These are phyloP conservation scores for rat (Rattus norvegicus) DNA, from an alignment of 2,113 vertebrate genomes.

Conservation along the genomic window GRCr8 NC_086024.1:67882501-67883000, in stretches of 20 bases:
- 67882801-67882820: conserved; percentile 59
- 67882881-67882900: conserved; percentile 2
- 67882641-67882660: not conserved
- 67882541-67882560: not conserved
- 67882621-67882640: not conserved
- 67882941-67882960: conserved; percentile 76
- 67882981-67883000: conserved; percentile 54
- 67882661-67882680: not conserved
- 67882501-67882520: conserved; percentile 38
- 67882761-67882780: not conserved
- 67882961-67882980: conserved; percentile 64
- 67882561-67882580: not conserved
- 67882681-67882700: not conserved
- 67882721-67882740: conserved; percentile 11
- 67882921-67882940: conserved; percentile 76
- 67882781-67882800: not conserved
- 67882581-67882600: not conserved
- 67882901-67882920: not conserved
- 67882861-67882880: conserved; percentile 50
- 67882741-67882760: not conserved
- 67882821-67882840: conserved; percentile 76
- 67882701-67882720: not conserved
- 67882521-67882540: conserved; percentile 4
- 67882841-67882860: conserved; percentile 75
- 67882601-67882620: not conserved